Evolutionary conservation across 2,113 vertebrate genomes (phyloP), one percentile per base, ranked within the genome.

Genomic region (Anguilla japonica): DNA sequence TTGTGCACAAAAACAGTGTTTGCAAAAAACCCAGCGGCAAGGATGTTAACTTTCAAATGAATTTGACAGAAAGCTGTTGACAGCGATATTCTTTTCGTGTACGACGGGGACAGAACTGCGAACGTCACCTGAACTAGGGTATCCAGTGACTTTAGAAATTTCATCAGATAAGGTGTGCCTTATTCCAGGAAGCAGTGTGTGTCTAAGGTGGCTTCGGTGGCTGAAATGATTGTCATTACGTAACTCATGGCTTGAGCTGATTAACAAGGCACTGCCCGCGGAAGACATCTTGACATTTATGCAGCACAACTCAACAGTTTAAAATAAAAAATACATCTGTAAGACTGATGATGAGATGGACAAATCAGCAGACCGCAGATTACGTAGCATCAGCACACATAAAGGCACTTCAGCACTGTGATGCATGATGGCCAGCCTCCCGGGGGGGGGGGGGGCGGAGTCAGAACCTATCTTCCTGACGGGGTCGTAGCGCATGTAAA

Each of bases 341-440:
- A 2, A 75, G 71, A 34, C n/a, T 26, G 20, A 67, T 11, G 2
- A 22, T 71, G n/a, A 75, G 71, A 75, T 75, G 71, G 50, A 22
- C 1, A 75, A 75, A 75, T 75, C 9, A 34, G n/a, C 34, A 5
- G 20, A 26, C 71, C 34, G n/a, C 71, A 75, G 71, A 34, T 34
- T 0, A 34, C 34, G 34, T 75, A 34, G n/a, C 71, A 75, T n/a
- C 22, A 71, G 6, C n/a, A n/a, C 4, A 84, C 20, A 57, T 41
- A 29, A 84, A 84, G 83, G 83, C 83, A 84, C 83, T 63, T 84
- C 29, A n/a, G 40, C 53, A 83, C 46, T 29, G 46, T 18, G 14
- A 39, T 60, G 16, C 46, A n/a, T 1, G 3, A n/a, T 1, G 3
- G 63, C 26, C 4, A 2, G 26, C 1, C 16, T 71, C 22, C 63